Percentiles rank a stretch among this genome's conserved stretches.
Evolutionary conservation across 2,888 invertebrate species (phyloP).

Genomic region (Nephrotoma appendiculata): DNA sequence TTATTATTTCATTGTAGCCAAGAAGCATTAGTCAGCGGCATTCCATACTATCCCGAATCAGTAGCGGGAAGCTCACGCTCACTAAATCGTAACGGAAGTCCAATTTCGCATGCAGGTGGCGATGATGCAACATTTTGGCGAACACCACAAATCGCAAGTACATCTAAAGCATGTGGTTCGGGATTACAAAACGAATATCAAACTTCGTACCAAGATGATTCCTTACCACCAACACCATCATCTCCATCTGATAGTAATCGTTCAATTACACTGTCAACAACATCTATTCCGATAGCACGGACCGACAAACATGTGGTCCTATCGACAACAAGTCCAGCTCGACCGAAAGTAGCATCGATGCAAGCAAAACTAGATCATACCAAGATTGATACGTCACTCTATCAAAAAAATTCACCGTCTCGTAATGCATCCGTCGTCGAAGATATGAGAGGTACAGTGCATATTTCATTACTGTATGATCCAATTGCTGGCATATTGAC

Average conservation of each 20-base stretch:
- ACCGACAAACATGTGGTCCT: constrained; percentile 41
- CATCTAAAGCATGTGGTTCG: neutral
- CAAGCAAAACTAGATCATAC: constrained; percentile 48
- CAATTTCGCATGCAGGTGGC: constrained; percentile 25
- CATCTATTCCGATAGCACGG: constrained; percentile 32
- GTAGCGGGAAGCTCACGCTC: constrained; percentile 29
- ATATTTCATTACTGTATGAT: constrained; percentile 46
- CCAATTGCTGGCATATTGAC: constrained; percentile 45
- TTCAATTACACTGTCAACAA: constrained; percentile 29
- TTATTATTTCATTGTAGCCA: constrained; percentile 21
- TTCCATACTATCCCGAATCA: constrained; percentile 30
- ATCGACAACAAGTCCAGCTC: constrained; percentile 33
- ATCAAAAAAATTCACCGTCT: constrained; percentile 32
- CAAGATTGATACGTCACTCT: constrained; percentile 43
- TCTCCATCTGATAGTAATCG: constrained; percentile 33
- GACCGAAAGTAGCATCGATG: constrained; percentile 41
- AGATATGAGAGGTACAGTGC: constrained; percentile 45
- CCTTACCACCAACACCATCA: constrained; percentile 33
- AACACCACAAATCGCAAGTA: constrained; percentile 18
- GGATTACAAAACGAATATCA: neutral
- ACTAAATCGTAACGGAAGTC: constrained; percentile 23
- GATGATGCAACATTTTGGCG: constrained; percentile 37
- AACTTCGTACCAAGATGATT: constrained; percentile 22
- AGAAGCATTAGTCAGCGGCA: constrained; percentile 32
- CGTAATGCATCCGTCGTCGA: constrained; percentile 23